Evolutionary conservation across 2,888 invertebrate species (phyloP), one percentile per base, ranked within the genome.

Genomic region (Heliconius aoede): DNA sequence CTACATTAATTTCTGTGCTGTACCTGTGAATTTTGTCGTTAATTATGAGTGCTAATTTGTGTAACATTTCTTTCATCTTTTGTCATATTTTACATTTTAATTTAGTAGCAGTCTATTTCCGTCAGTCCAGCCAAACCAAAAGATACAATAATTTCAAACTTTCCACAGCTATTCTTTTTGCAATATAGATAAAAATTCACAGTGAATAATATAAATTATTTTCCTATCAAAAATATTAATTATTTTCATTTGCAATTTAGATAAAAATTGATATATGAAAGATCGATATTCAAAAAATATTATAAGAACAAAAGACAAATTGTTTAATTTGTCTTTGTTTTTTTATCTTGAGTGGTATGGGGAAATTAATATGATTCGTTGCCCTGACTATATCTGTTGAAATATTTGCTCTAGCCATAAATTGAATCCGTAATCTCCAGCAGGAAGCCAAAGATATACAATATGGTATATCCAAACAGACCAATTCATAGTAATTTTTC

Each of bases 401-500:
- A 30, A 55, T 55, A n/a, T 15, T 15, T 30, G 11, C 5, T 55
- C 15, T 69, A 32, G 13, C 13, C 24, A 40, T 40, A 40, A 40
- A 65, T 40, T 24, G 7, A 24, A 40, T 24, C 18, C 36, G 15
- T 24, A 24, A 36, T 24, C 7, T 40, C 24, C 15, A 64, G 8
- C 36, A 65, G 36, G 36, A 24, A 65, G 7, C 15, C 11, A 24
- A 24, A 7, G 36, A 65, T 24, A 65, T 7, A 65, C 36, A 26
- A 69, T 24, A 69, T 30, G n/a, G 11, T 55, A 24, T 30, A 30
- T 11, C 13, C 30, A 69, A 69, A 69, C 55, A 32, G 30, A 69
- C 55, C 24, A 69, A 55, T 69, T 72, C 13, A 36, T 24, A 32
- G 26, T 36, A 72, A 72, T 72, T 60, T 72, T 36, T 60, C 58